Evolutionary conservation across 1,140 invertebrate species (phyloP), one percentile per base, ranked within the genome.

Genomic region (Lethrus apterus): DNA sequence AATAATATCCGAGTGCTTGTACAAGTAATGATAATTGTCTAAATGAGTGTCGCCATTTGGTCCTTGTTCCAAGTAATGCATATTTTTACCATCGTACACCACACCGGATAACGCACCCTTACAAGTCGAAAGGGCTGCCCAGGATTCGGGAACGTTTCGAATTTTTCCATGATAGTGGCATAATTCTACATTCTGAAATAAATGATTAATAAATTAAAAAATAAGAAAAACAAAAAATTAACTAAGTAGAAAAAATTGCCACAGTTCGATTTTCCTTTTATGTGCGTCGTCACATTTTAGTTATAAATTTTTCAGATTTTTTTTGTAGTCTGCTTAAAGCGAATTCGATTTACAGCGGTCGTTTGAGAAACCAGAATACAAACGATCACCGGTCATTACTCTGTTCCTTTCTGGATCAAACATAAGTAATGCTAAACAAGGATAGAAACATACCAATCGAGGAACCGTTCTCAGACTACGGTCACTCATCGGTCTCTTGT

Each of bases 81-180:
- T 77, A 26, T 80, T 73, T 31, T 73, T 62, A 2, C 88, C 88
- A 66, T 93, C 88, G 60, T 78, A 88, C 46, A 94, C 75, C 14
- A 90, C 76, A 20, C 92, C 92, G 41, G 81, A 80, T 30, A 93
- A 67, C 15, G 84, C 81, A 33, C 56, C 33, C 20, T 72, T 69
- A 61, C 92, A 94, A 5, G 89, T 93, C 32, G 90, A 93, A 10
- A 94, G 52, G 0, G 90, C 91, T 31, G 78, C 89, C 80, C 84
- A 86, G 1, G 90, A 93, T 21, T 75, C 69, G 4, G 75, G 70
- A 46, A 77, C 68, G 42, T 75, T 79, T 49, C 80, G 67, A n/a
- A 94, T 74, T 30, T 71, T 79, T 18, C 92, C 92, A 61, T 84
- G 78, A 60, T 93, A 93, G 59, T 89, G 85, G 67, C 89, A 93